These are phyloP conservation scores for Emmelina monodactyla DNA, from an alignment of 2,888 invertebrate genomes.

Conservation along the genomic window DNA sequence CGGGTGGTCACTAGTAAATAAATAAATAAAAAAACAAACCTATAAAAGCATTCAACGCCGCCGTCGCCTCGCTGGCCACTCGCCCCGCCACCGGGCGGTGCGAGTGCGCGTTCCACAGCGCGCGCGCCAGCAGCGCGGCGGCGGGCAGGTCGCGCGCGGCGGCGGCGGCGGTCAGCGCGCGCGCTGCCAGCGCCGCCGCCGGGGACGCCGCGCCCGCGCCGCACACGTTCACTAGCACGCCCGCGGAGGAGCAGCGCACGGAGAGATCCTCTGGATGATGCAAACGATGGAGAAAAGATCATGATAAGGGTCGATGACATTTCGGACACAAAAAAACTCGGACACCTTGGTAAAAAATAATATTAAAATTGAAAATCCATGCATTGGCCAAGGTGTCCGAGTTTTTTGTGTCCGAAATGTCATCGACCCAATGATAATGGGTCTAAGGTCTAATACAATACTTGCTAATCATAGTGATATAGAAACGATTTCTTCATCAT, in stretches of 20 bases:
- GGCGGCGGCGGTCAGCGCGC: slow-evolving; percentile 38
- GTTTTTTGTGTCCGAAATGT: too few species aligned
- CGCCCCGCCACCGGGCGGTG: slow-evolving; percentile 26
- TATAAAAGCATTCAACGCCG: slow-evolving; percentile 70
- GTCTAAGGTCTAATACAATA: too few species aligned
- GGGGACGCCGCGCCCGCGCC: slow-evolving; percentile 30
- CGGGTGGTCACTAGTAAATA: too few species aligned
- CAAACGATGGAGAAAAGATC: neutral
- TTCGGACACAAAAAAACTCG: too few species aligned
- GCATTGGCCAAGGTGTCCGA: too few species aligned
- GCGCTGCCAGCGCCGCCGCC: slow-evolving; percentile 25
- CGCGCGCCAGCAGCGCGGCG: slow-evolving; percentile 34
- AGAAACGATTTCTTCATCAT: too few species aligned
- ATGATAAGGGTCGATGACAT: too few species aligned
- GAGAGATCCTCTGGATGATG: neutral
- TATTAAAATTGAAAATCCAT: too few species aligned
- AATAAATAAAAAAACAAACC: slow-evolving; percentile 72
- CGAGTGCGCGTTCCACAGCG: slow-evolving; percentile 28
- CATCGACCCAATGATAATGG: too few species aligned
- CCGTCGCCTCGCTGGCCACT: slow-evolving; percentile 30
- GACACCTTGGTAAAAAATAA: too few species aligned
- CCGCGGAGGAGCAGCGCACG: slow-evolving; percentile 75
- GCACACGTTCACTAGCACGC: slow-evolving; percentile 82
- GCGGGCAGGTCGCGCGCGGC: slow-evolving; percentile 55
- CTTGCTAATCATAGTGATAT: too few species aligned